Evolutionary conservation across 2,888 invertebrate genomes (phyloP).

Genomic region (Erynnis tages): DNA sequence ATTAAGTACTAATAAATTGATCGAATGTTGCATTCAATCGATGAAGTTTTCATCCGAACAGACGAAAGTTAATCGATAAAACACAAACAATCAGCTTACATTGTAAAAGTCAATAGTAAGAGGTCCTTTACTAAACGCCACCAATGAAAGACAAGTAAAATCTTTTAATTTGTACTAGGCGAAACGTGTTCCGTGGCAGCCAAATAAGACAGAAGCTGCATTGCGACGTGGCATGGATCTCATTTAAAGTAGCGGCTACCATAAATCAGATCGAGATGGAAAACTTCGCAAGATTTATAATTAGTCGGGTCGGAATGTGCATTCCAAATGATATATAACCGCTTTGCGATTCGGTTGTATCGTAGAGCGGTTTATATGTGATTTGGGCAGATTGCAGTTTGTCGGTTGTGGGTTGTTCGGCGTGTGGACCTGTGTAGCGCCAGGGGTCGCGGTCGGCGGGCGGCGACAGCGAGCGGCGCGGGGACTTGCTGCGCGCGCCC

Average conservation of each 20-base stretch:
- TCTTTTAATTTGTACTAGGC: constrained; percentile 8
- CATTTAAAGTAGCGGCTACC: background rate
- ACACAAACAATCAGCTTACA: background rate
- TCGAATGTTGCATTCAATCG: constrained; percentile 1
- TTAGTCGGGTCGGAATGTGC: background rate
- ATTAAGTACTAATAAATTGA: background rate
- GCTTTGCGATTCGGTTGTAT: background rate
- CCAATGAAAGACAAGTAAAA: constrained; percentile 25
- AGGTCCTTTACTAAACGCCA: constrained; percentile 16
- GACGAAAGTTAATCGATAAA: constrained; percentile 6
- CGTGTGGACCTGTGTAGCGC: constrained; percentile 81
- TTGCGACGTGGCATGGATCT: constrained; percentile 3
- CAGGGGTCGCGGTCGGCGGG: constrained; percentile 84
- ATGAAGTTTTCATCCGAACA: constrained; percentile 2
- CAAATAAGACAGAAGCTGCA: constrained; percentile 13
- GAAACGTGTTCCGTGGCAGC: background rate
- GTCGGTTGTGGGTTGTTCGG: constrained; percentile 46
- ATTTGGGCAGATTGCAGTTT: constrained; percentile 36
- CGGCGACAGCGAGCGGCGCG: constrained; percentile 91
- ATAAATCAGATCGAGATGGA: background rate
- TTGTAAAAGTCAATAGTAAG: background rate
- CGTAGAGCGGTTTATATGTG: constrained; percentile 9
- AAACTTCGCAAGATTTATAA: constrained; percentile 6
- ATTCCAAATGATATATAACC: constrained; percentile 20
- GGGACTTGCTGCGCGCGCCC: constrained; percentile 90